Evolutionary conservation across 2,113 vertebrate genomes (phyloP).

Genomic region (Patagioenas fasciata): DNA sequence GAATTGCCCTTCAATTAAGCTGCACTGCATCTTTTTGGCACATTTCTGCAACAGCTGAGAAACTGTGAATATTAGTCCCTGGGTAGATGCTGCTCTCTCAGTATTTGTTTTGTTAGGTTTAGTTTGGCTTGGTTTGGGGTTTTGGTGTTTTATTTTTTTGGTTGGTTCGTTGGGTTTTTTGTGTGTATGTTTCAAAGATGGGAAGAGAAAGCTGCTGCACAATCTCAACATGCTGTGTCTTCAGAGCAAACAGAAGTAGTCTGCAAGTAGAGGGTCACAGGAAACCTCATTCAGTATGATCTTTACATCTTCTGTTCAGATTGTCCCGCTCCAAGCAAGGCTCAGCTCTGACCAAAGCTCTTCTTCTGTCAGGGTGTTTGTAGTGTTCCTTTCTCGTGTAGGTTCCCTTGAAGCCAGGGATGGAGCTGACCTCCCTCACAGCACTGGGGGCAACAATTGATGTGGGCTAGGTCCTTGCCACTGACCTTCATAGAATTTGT

Average conservation of each 20-base stretch:
- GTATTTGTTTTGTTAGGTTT: too few relatives aligned
- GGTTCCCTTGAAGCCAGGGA: neutral
- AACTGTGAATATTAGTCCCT: neutral
- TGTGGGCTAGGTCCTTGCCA: neutral
- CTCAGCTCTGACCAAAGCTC: neutral
- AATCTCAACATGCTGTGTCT: neutral
- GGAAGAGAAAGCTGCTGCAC: neutral
- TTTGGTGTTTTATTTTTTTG: neutral
- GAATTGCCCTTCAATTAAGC: conserved; percentile 14
- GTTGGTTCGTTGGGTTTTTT: too few relatives aligned
- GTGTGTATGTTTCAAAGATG: rapidly evolving
- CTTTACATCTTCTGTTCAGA: neutral
- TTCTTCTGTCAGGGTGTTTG: rapidly evolving
- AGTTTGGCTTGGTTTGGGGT: too few relatives aligned
- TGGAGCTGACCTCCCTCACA: neutral
- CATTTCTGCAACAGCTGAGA: neutral
- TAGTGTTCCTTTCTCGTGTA: rapidly evolving
- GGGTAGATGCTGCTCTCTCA: neutral
- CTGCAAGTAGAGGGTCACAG: neutral
- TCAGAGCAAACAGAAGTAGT: neutral
- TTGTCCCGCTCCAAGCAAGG: neutral
- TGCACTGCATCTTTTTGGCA: conserved; percentile 6
- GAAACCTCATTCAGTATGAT: neutral
- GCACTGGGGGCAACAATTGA: neutral
- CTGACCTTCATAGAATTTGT: neutral